Evolutionary conservation across 2,888 invertebrate species (phyloP).

Genomic region (Agrochola litura): DNA sequence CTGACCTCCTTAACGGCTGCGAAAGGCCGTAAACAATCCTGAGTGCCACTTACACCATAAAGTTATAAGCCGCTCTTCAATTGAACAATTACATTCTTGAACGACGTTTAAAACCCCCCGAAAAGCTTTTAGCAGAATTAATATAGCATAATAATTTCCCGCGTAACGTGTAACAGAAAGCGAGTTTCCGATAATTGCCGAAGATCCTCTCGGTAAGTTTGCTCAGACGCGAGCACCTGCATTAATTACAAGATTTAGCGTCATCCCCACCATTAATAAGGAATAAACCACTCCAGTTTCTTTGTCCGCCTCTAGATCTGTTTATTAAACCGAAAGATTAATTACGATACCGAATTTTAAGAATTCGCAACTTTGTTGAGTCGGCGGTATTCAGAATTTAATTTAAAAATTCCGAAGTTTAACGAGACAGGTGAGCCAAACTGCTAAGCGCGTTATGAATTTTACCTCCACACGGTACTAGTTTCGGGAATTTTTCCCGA

Average conservation of each 20-base stretch:
- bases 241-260: slow-evolving; percentile 88
- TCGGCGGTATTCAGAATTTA: slow-evolving; percentile 87
- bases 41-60: slow-evolving; percentile 68
- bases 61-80: slow-evolving; percentile 76
- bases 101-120: slow-evolving; percentile 74
- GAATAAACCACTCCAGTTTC: slow-evolving; percentile 82
- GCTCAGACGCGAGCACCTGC: slow-evolving; percentile 83
- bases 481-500: slow-evolving; percentile 87
- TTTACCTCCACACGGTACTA: slow-evolving; percentile 82
- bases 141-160: slow-evolving; percentile 80
- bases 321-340: slow-evolving; percentile 88
- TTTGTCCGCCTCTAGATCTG: slow-evolving; percentile 78
- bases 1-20: slow-evolving; percentile 67
- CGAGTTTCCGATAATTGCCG: slow-evolving; percentile 84
- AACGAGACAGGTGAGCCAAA: slow-evolving; percentile 89
- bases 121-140: slow-evolving; percentile 82
- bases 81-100: slow-evolving; percentile 76
- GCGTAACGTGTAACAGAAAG: slow-evolving; percentile 81
- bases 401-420: slow-evolving; percentile 90
- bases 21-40: slow-evolving; percentile 68
- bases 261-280: slow-evolving; percentile 87
- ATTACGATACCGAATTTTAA: slow-evolving; percentile 87
- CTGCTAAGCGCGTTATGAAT: slow-evolving; percentile 90
- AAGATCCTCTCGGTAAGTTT: slow-evolving; percentile 80
- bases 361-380: slow-evolving; percentile 88